Base-by-base conservation (phyloP, 1,140 invertebrate genomes). In the Ganaspis sp. region DNA sequence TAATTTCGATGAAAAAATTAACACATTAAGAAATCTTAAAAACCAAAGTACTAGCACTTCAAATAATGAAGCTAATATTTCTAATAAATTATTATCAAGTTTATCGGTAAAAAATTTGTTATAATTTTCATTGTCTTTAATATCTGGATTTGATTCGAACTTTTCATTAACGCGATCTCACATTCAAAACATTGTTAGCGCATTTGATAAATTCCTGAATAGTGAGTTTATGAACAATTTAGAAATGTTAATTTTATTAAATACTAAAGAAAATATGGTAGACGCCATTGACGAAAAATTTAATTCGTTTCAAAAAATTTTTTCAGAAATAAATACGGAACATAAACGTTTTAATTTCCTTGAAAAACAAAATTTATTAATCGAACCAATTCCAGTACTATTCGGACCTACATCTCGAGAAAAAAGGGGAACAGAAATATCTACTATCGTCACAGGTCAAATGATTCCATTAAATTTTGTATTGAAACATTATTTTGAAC, bases 321-420 rank as follows among this genome's bases (percentile, higher is more conserved):
- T 76, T n/a, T 26, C 54, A 17, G 8, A 77, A 54, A 49, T 81
- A 26, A 69, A 77, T n/a, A 75, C 77, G 19, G 70, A 81, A 26
- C 70, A 73, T 8, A 81, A 77, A n/a, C 73, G 75, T 15, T 74
- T 81, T 17, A 17, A 49, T 17, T 75, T 69, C 37, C 34, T 79
- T 0, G 37, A 75, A 73, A 73, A 40, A n/a, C 69, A 70, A 37
- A 73, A 75, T n/a, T 45, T 70, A 9, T 73, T 38, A 26, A 34
- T 74, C 49, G 8, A 37, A 23, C 73, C 64, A 40, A 17, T 49
- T 9, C 29, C 37, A 34, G 29, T 77, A n/a, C 4, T 49, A 38
- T 72, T 75, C 15, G 45, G 73, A 12, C 21, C 70, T 26, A 23
- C 75, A 11, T 19, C 76, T 34, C 26, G 26, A 71, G 29, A 17